Conservation (phyloP, 2,888 invertebrate species). For the Patella depressa region DNA sequence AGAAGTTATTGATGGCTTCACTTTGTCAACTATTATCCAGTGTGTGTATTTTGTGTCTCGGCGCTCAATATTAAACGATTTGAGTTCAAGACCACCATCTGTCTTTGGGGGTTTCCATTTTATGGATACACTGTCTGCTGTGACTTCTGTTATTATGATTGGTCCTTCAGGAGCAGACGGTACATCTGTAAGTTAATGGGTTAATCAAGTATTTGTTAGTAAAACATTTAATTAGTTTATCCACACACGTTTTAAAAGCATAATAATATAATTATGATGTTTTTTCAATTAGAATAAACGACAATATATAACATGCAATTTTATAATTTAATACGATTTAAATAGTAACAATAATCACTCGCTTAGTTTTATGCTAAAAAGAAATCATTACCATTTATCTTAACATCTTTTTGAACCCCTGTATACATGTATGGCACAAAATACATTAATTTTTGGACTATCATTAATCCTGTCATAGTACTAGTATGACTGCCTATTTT, state of each 20-base stretch:
- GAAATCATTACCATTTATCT: no score
- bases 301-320: no score
- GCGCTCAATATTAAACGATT: conserved; percentile 85
- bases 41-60: conserved; percentile 74
- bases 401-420: no score
- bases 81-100: conserved; percentile 85
- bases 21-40: conserved; percentile 57
- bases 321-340: no score
- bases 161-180: conserved; percentile 64
- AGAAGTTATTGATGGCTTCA: conserved; percentile 35
- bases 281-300: no score
- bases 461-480: no score
- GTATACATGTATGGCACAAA: no score
- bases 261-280: no score
- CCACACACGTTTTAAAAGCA: not conserved
- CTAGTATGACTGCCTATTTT: no score
- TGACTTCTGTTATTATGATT: conserved; percentile 78
- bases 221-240: not conserved
- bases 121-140: conserved; percentile 78
- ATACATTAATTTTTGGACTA: no score
- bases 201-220: not conserved
- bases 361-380: no score
- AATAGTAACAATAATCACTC: no score
- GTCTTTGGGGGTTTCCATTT: conserved; percentile 86
- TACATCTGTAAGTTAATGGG: conserved; percentile 48